A percentile compares a stretch with the other conserved stretches of the same genome.
phyloP scores from a whole-genome alignment of 2,888 invertebrate genomes.

The Cryptocheilus praepositus region DNA sequence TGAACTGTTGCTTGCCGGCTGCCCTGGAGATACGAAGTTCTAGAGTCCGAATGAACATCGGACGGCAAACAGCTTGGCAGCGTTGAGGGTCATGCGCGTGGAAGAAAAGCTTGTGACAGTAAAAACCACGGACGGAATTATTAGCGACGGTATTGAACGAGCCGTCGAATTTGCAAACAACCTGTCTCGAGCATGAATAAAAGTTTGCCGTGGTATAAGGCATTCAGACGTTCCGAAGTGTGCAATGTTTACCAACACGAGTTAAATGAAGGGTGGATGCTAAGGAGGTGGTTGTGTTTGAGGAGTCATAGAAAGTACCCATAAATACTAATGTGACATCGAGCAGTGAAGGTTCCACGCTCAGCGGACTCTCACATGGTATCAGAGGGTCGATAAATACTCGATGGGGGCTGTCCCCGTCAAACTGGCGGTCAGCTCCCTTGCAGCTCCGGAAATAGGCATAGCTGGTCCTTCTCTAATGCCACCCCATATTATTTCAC shows the following conservation, averaged over 20 bases:
- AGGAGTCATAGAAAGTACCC: neutral
- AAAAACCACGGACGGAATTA: no score
- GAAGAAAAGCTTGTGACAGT: no score
- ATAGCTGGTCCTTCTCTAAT: conserved; percentile 33
- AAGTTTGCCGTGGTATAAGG: neutral
- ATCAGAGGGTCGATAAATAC: conserved; percentile 7
- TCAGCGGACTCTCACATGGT: neutral
- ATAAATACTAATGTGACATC: conserved; percentile 5
- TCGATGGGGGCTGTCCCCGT: conserved; percentile 10
- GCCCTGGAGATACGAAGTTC: no score
- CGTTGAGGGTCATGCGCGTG: no score
- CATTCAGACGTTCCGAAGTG: neutral
- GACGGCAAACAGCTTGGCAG: no score
- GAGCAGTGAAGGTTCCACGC: neutral
- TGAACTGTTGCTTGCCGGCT: no score
- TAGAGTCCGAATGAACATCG: no score
- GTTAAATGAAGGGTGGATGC: conserved; percentile 11
- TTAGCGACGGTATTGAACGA: no score
- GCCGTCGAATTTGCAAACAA: no score
- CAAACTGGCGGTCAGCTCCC: conserved; percentile 31
- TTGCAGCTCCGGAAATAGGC: conserved; percentile 51
- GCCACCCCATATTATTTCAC: conserved; percentile 42
- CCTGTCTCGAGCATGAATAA: no score
- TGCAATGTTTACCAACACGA: neutral
- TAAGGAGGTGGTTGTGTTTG: conserved; percentile 4